These are phyloP conservation scores for Crocuta crocuta DNA, from an alignment of 2,113 vertebrate genomes.

Conservation along the genomic window DNA sequence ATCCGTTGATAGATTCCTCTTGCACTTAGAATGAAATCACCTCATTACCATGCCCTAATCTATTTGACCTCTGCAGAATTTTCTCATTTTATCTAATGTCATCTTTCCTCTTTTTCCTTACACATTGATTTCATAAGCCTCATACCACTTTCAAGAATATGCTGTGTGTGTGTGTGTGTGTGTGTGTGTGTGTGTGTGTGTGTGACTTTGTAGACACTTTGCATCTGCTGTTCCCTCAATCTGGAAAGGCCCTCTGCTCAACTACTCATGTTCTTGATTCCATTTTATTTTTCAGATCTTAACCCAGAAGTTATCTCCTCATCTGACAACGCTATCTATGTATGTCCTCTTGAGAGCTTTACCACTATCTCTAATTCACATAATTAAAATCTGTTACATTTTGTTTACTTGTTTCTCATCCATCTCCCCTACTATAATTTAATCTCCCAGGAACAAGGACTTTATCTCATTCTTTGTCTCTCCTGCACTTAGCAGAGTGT, in stretches of 20 bases:
- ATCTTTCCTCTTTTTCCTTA: neutral
- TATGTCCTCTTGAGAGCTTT: neutral
- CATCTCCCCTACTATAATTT: neutral
- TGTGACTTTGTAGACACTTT: neutral
- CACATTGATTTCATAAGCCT: neutral
- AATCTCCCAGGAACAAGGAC: neutral
- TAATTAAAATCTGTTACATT: neutral
- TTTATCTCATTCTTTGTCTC: neutral
- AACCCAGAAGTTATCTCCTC: neutral
- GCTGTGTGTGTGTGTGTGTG: neutral
- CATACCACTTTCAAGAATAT: neutral
- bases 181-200: neutral
- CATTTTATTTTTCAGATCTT: neutral
- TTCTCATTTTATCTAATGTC: neutral
- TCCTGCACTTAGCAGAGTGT: neutral
- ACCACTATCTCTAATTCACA: neutral
- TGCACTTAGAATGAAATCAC: neutral
- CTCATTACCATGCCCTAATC: neutral
- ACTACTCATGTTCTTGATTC: neutral
- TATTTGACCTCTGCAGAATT: neutral
- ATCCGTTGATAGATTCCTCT: neutral
- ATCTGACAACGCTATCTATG: neutral
- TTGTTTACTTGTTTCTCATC: neutral
- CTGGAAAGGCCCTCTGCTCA: neutral
- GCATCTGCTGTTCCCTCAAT: neutral